These are phyloP conservation scores for Aleadryas rufinucha DNA, from an alignment of 2,113 vertebrate genomes.

Conservation along the genomic window DNA sequence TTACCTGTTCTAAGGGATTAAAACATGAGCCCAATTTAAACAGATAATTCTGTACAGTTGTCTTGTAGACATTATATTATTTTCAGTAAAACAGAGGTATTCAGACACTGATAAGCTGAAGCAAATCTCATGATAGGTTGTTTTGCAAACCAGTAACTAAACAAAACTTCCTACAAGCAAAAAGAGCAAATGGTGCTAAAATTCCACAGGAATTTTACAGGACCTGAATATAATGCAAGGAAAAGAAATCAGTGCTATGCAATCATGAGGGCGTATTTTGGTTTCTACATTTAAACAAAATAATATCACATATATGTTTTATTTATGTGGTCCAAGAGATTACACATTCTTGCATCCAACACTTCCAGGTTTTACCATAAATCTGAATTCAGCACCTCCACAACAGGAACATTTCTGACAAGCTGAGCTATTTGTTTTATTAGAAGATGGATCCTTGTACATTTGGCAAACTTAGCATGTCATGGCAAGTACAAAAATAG, in stretches of 20 bases:
- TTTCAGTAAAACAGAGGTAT: neutral
- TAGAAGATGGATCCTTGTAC: neutral
- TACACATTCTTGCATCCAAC: neutral
- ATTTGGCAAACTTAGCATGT: neutral
- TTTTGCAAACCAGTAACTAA: neutral
- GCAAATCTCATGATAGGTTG: neutral
- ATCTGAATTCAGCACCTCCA: neutral
- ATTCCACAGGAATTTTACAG: neutral
- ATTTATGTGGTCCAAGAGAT: neutral
- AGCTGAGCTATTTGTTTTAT: neutral
- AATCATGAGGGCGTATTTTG: neutral
- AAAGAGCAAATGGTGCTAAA: neutral
- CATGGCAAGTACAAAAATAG: neutral
- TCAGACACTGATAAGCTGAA: neutral
- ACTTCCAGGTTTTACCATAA: neutral
- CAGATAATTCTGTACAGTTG: neutral
- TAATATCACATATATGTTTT: neutral
- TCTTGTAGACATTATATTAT: neutral
- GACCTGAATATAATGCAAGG: neutral
- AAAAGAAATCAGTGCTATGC: neutral
- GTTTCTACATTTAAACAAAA: neutral
- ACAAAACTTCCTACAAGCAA: neutral
- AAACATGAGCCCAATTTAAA: neutral
- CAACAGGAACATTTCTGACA: neutral
- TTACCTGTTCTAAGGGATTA: neutral